These are phyloP conservation scores for Spondyliosoma cantharus DNA, from an alignment of 2,797 vertebrate genomes.

Conservation along the genomic window DNA sequence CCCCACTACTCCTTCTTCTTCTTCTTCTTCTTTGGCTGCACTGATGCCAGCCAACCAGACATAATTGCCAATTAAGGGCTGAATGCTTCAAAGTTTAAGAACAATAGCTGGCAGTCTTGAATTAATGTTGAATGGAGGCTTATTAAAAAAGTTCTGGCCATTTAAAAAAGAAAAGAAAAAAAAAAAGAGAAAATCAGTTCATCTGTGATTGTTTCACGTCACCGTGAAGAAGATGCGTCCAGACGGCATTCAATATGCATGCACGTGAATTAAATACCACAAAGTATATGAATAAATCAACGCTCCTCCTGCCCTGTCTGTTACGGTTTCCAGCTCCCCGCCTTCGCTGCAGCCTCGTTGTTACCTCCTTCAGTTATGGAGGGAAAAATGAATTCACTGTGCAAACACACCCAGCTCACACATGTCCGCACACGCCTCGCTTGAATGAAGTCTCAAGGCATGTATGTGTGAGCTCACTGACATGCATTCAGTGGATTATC, in stretches of 20 bases:
- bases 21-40: slow-evolving; percentile 43
- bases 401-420: slow-evolving; percentile 48
- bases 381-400: slow-evolving; percentile 51
- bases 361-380: slow-evolving; percentile 46
- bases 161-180: slow-evolving; percentile 34
- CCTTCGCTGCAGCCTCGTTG: slow-evolving; percentile 24
- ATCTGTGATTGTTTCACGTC: slow-evolving; percentile 15
- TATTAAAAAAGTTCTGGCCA: slow-evolving; percentile 58
- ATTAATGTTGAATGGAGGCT: slow-evolving; percentile 55
- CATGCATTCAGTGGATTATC: slow-evolving; percentile 29
- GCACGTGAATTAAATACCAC: slow-evolving; percentile 50
- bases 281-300: slow-evolving; percentile 59
- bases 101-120: slow-evolving; percentile 63
- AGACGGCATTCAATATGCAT: slow-evolving; percentile 41
- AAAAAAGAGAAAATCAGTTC: neutral
- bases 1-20: slow-evolving; percentile 10
- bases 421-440: slow-evolving; percentile 44
- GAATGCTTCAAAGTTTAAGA: slow-evolving; percentile 71
- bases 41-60: slow-evolving; percentile 62
- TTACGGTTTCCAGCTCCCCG: slow-evolving; percentile 14
- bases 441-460: slow-evolving; percentile 37
- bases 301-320: slow-evolving; percentile 36
- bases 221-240: slow-evolving; percentile 8
- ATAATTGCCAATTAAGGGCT: slow-evolving; percentile 74
- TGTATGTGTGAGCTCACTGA: slow-evolving; percentile 19